Conservation (phyloP, 1,140 invertebrate species). For the Pseudomyrmex dendroicus region DNA sequence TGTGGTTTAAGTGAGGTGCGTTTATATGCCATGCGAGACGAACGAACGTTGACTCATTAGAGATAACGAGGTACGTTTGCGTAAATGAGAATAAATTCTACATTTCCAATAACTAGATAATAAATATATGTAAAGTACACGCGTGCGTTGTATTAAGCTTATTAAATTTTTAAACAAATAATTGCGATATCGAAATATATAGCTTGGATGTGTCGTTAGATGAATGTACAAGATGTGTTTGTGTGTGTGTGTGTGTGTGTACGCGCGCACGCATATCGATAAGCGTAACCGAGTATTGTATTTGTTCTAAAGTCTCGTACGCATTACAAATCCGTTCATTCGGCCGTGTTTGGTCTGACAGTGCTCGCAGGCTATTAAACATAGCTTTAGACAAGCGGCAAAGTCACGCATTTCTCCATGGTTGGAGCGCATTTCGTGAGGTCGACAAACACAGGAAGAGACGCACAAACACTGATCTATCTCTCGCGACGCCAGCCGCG, state of each 20-base stretch:
- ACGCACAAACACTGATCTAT: neutral
- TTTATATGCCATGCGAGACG: neutral
- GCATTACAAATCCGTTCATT: conserved; percentile 15
- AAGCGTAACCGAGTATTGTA: neutral
- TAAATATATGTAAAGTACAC: neutral
- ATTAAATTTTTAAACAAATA: too few relatives aligned
- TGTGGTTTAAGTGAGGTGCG: neutral
- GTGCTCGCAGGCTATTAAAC: conserved; percentile 16
- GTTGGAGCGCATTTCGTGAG: neutral
- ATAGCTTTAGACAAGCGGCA: neutral
- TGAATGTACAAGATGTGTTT: too few relatives aligned
- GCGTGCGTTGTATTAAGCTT: neutral
- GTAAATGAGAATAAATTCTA: neutral
- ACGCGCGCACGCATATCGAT: too few relatives aligned
- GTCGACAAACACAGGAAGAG: neutral
- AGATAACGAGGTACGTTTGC: neutral
- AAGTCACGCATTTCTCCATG: conserved; percentile 34
- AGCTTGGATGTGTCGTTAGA: too few relatives aligned
- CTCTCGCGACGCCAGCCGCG: neutral
- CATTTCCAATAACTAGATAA: neutral
- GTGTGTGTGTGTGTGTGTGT: too few relatives aligned
- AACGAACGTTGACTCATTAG: conserved; percentile 5
- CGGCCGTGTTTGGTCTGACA: neutral
- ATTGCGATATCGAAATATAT: too few relatives aligned
- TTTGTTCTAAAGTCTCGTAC: conserved; percentile 27